These are phyloP conservation scores for Leptatherina wallacei DNA, from an alignment of 2,797 vertebrate species.

Conservation along the genomic window DNA sequence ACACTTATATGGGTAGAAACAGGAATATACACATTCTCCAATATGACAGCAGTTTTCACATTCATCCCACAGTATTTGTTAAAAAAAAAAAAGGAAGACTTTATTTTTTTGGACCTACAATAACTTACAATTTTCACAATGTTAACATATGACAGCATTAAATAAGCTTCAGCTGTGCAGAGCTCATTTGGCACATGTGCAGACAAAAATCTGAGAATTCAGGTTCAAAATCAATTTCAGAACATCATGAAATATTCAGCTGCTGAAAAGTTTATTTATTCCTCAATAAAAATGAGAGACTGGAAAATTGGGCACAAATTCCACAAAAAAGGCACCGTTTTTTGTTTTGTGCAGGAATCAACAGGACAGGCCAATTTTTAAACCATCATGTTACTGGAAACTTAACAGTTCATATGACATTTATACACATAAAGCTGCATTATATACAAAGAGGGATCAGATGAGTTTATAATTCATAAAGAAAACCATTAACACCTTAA, in stretches of 20 bases:
- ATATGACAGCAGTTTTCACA: conserved; percentile 45
- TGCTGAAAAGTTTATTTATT: not conserved
- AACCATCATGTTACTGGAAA: not conserved
- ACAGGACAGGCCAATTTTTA: not conserved
- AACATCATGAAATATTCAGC: conserved; percentile 7
- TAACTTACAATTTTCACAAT: conserved; percentile 23
- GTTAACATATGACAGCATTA: conserved; percentile 26
- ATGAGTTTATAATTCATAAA: conserved; percentile 5
- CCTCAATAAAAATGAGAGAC: not conserved
- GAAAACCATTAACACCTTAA: conserved; percentile 4
- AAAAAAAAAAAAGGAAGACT: not conserved
- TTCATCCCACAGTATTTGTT: conserved; percentile 2
- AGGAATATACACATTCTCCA: conserved; percentile 46
- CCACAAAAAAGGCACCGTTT: conserved; percentile 51
- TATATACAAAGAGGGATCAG: not conserved
- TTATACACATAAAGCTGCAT: not conserved
- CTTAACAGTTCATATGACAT: not conserved
- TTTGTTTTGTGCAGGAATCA: conserved; percentile 25
- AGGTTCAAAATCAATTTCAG: not conserved
- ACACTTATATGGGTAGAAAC: conserved; percentile 27
- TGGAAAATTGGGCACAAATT: conserved; percentile 27
- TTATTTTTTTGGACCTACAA: conserved; percentile 25
- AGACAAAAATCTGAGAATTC: conserved; percentile 1
- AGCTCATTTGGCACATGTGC: conserved; percentile 37
- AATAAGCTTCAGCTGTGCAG: conserved; percentile 7